phyloP scores from a whole-genome alignment of 2,797 vertebrate genomes.

The Brachyalestes nurse region DNA sequence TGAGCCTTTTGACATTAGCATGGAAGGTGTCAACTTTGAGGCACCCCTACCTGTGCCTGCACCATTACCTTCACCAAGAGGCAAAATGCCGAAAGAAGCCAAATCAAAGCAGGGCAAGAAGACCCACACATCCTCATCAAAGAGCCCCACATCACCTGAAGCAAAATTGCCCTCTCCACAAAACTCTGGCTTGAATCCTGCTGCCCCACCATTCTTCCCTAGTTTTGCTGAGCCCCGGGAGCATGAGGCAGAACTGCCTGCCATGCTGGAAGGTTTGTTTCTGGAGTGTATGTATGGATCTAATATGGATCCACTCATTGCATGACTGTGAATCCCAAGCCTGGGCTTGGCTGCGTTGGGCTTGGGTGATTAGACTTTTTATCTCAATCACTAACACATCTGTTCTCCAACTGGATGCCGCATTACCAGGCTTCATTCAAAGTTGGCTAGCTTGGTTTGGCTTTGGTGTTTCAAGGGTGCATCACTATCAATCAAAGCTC shows the following conservation, averaged over 20 bases:
- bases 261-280: slow-evolving; percentile 80
- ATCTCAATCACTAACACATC: slow-evolving; percentile 71
- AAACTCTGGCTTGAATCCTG: slow-evolving; percentile 77
- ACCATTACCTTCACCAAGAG: slow-evolving; percentile 74
- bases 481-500: slow-evolving; percentile 52
- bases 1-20: slow-evolving; percentile 65
- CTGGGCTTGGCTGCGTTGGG: slow-evolving; percentile 55
- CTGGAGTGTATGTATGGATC: slow-evolving; percentile 46
- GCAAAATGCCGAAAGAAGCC: slow-evolving; percentile 68
- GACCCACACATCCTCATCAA: slow-evolving; percentile 64
- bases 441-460: slow-evolving; percentile 59
- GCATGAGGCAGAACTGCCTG: slow-evolving; percentile 58
- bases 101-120: slow-evolving; percentile 69
- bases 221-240: slow-evolving; percentile 75
- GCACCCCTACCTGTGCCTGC: slow-evolving; percentile 64
- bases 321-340: slow-evolving; percentile 68
- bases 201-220: slow-evolving; percentile 82
- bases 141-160: slow-evolving; percentile 71
- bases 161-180: slow-evolving; percentile 59
- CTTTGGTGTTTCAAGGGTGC: slow-evolving; percentile 58
- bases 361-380: slow-evolving; percentile 50
- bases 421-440: slow-evolving; percentile 47
- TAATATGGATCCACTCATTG: slow-evolving; percentile 62
- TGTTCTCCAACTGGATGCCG: slow-evolving; percentile 30
- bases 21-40: slow-evolving; percentile 65